phyloP scores from a whole-genome alignment of 30 jellyfish, hydroid and myxozoan genomes.

The Rhopilema esculentum region DNA sequence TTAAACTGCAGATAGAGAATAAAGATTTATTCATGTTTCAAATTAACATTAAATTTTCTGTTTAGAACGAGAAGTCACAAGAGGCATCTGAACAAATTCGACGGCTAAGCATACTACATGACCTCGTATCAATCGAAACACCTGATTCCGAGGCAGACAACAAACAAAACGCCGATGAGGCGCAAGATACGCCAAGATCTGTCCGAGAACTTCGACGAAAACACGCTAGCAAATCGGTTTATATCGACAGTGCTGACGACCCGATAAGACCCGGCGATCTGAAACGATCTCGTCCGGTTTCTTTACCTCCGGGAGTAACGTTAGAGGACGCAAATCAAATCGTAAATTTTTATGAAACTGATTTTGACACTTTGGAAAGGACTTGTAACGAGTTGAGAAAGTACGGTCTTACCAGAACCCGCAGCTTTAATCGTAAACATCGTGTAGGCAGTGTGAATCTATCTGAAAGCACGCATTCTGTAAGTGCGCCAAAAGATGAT shows the following conservation, averaged over 20 bases:
- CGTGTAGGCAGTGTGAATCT: constrained; percentile 43
- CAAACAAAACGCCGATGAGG: not conserved
- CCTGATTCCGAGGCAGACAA: constrained; percentile 9
- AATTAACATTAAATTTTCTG: not conserved
- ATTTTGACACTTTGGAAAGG: constrained; percentile 31
- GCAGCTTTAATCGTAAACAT: constrained; percentile 59
- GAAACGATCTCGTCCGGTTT: constrained; percentile 70
- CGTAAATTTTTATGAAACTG: not conserved
- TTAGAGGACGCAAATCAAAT: constrained; percentile 4
- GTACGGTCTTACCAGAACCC: constrained; percentile 70
- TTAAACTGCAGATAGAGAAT: no score
- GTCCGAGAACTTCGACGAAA: constrained; percentile 51
- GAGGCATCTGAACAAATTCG: constrained; percentile 66
- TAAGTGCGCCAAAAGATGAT: constrained; percentile 26
- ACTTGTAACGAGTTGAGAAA: constrained; percentile 48
- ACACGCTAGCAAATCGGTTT: constrained; percentile 73
- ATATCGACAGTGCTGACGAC: constrained; percentile 62
- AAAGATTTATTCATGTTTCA: no score
- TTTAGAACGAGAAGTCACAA: constrained; percentile 51
- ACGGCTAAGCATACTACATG: constrained; percentile 75
- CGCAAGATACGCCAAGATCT: constrained; percentile 52
- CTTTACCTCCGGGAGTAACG: constrained; percentile 67
- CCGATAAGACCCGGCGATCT: constrained; percentile 71
- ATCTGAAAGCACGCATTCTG: constrained; percentile 55
- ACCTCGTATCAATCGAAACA: constrained; percentile 56